Evolutionary conservation across 2,888 invertebrate genomes (phyloP), one percentile per base, ranked within the genome.

Genomic region (Emesis russula): DNA sequence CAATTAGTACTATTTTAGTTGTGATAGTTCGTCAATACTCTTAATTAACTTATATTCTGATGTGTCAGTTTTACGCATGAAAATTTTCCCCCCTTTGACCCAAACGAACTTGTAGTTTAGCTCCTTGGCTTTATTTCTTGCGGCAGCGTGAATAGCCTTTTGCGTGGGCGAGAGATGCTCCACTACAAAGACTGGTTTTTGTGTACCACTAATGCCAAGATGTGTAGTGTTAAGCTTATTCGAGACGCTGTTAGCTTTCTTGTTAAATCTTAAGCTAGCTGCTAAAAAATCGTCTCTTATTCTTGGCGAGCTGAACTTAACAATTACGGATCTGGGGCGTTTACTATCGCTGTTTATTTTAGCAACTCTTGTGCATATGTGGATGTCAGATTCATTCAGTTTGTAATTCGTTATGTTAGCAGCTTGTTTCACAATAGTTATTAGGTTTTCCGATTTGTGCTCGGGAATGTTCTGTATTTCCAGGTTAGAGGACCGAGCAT

Each of bases 41-140:
- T 36, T 77, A 4, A 77, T 33, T 33, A 77, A 9, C 18, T 53
- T 73, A 73, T 25, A 31, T 18, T 36, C 73, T 25, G 36, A 33
- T 7, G 25, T n/a, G 3, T 81, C 81, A 58, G n/a, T 48, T 33
- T 81, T 81, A 9, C 81, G 38, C 38, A 81, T 38, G 25, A 25
- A 25, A 25, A 25, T 33, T 73, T 2, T 73, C 71, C 13, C 33
- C 73, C 73, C 9, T 36, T 63, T 48, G 41, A 81, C 81, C 81
- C 81, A 73, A 3, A 63, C 73, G 15, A 58, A 81, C 13, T 58
- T 73, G 33, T 81, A 81, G 1, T 38, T 58, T 7, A 33, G 53
- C 15, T 73, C 58, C 38, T 81, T 81, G 4, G 70, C 70, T n/a
- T 38, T 81, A 1, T 36, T 3, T 1, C 63, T 70, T 53, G 68